A percentile compares a stretch with the other conserved stretches of the same genome.
phyloP scores from a whole-genome alignment of 2,113 vertebrate species.

The Sapajus apella region DNA sequence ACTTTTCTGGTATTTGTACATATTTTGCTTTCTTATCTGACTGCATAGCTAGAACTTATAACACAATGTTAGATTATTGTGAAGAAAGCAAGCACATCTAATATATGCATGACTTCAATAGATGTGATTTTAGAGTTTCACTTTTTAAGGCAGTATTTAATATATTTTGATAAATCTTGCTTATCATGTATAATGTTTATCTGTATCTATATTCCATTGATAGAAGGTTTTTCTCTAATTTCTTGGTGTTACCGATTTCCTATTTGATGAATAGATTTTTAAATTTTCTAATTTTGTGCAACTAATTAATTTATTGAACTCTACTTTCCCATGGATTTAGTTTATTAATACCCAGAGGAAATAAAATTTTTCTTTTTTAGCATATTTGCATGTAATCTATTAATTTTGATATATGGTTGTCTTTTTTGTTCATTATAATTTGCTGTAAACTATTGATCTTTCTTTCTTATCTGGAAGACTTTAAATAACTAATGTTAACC shows the following conservation, averaged over 20 bases:
- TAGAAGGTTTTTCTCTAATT: neutral
- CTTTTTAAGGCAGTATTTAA: neutral
- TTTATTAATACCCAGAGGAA: neutral
- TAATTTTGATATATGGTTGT: neutral
- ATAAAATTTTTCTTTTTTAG: neutral
- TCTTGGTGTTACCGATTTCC: neutral
- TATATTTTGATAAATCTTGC: neutral
- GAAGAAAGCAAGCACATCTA: neutral
- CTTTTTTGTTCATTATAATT: neutral
- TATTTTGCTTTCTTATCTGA: neutral
- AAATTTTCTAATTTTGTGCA: neutral
- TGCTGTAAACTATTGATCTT: neutral
- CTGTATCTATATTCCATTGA: neutral
- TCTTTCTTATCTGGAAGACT: neutral
- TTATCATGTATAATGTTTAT: neutral
- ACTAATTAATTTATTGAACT: neutral
- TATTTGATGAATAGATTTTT: neutral
- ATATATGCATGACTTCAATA: neutral
- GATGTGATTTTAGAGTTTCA: neutral
- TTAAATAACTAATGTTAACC: neutral
- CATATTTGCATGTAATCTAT: neutral
- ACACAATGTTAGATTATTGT: neutral
- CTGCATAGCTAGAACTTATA: neutral
- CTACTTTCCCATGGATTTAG: neutral
- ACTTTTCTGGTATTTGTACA: neutral